Evolutionary conservation across 2,888 invertebrate species (phyloP).

Genomic region (Phania funesta): DNA sequence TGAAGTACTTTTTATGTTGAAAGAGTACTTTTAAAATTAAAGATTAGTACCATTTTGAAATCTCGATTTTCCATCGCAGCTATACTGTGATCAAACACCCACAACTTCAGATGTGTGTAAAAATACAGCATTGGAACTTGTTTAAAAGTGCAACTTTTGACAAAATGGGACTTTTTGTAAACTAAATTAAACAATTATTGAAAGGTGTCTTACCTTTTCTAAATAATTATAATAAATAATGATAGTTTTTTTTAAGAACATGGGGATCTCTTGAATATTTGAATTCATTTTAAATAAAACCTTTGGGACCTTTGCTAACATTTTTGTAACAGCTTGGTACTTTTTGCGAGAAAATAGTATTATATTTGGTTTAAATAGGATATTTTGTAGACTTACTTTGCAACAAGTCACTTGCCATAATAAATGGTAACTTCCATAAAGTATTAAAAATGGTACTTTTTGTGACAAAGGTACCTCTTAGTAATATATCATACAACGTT

Average conservation of each 20-base stretch:
- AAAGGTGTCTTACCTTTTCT: neutral
- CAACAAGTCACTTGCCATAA: neutral
- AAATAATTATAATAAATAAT: neutral
- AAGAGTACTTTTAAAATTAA: too few relatives aligned
- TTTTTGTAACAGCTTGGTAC: too few relatives aligned
- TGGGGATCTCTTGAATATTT: neutral
- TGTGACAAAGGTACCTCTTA: neutral
- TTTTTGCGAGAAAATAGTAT: neutral
- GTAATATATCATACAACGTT: too few relatives aligned
- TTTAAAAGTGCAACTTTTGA: neutral
- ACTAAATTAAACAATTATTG: neutral
- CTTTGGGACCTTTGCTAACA: too few relatives aligned
- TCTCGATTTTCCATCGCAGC: too few relatives aligned
- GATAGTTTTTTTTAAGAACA: neutral
- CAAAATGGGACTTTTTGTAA: neutral
- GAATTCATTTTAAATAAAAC: neutral
- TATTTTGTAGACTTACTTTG: neutral
- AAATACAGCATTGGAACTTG: too few relatives aligned
- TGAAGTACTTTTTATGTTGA: too few relatives aligned
- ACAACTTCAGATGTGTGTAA: too few relatives aligned
- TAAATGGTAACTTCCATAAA: neutral
- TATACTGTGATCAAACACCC: too few relatives aligned
- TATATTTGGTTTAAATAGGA: neutral
- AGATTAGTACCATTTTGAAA: too few relatives aligned
- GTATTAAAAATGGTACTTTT: neutral